Percentiles rank a stretch among this genome's conserved stretches.
Conservation (phyloP, 2,888 invertebrate species). For the Altica lythri region DNA sequence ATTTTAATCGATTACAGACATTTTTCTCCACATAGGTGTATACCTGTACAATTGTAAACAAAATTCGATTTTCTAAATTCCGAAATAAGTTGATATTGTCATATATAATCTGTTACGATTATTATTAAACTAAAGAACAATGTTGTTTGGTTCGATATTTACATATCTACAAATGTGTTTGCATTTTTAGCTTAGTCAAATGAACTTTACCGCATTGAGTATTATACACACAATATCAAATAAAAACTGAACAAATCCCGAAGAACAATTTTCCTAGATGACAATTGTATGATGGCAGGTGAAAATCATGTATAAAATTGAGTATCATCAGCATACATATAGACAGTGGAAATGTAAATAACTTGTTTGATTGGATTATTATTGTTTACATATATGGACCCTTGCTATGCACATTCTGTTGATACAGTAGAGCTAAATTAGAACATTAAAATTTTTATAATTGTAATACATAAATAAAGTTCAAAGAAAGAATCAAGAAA, state of each 20-base stretch:
- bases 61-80: too few species aligned
- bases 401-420: too few species aligned
- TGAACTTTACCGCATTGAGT: neutral
- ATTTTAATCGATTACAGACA: too few species aligned
- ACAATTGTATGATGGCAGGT: slow-evolving; percentile 7
- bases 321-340: slow-evolving; percentile 32
- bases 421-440: too few species aligned
- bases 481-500: too few species aligned
- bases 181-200: neutral
- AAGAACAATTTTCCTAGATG: slow-evolving; percentile 15
- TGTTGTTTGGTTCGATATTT: too few species aligned
- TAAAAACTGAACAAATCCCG: slow-evolving; percentile 3
- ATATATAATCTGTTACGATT: too few species aligned
- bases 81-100: too few species aligned
- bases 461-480: too few species aligned
- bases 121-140: neutral
- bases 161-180: neutral
- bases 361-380: slow-evolving; percentile 34
- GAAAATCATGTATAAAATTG: slow-evolving; percentile 27
- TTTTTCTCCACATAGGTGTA: too few species aligned
- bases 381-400: slow-evolving; percentile 28
- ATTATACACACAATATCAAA: neutral
- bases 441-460: too few species aligned
- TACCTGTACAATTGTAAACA: too few species aligned
- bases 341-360: slow-evolving; percentile 28